Evolutionary conservation across 64 coral and sea anemone genomes (phyloP), one percentile per base, ranked within the genome.

Genomic region (Acropora yongei): DNA sequence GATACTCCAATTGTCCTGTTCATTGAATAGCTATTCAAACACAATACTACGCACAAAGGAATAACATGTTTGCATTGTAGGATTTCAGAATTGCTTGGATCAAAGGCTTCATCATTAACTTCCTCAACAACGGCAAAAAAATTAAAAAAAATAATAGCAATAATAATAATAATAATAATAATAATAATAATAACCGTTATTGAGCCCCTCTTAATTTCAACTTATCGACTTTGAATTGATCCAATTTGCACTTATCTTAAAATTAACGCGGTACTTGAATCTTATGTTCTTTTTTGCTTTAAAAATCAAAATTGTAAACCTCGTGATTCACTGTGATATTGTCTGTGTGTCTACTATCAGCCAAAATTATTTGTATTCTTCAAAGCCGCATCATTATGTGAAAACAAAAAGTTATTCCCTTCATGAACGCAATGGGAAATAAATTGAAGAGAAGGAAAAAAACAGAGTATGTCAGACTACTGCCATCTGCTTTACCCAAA

Each of bases 311-410:
- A 6, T 49, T 30, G n/a, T 71, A 85, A 71, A 85, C 61, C 61
- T 9, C 66, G 6, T 42, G 65, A 68, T 85, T 85, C 19, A 49
- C 49, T 85, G 82, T 71, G n/a, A 85, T 72, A 44, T 49, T 85
- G 49, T 85, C 82, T 71, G 42, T 49, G 18, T 17, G 82, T 49
- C 63, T 71, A 71, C 72, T 85, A 41, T 85, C 72, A 18, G 8
- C 44, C 82, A 39, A 85, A 72, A 44, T 85, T 85, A 85, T 85
- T 69, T 85, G 65, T 85, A 61, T 85, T 85, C n/a, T 68, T 19
- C 69, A 85, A 85, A 43, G 8, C 72, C 14, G 43, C 16, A 68
- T 83, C 61, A 30, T 55, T 55, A 10, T 7, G 10, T 3, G 5
- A 55, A 2, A 55, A 7, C 51, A 55, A 55, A 5, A 10, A 55